Conservation (phyloP, 2,888 invertebrate species). For the Drosophila cracens region DNA sequence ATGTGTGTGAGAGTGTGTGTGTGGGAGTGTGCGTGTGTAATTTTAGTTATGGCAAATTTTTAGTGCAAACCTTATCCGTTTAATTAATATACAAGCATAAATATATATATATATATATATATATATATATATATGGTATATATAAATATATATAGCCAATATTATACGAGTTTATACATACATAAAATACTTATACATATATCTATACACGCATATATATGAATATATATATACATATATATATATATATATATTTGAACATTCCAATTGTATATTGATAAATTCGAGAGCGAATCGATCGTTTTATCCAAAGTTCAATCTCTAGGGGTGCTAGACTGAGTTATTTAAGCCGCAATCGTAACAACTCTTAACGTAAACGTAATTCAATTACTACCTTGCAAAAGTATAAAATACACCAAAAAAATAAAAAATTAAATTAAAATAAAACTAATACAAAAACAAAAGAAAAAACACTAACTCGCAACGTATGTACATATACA, state of each 20-base stretch:
- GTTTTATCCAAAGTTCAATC: slow-evolving; percentile 75
- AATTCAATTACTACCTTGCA: slow-evolving; percentile 75
- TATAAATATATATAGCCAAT: slow-evolving; percentile 43
- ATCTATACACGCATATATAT: slow-evolving; percentile 14
- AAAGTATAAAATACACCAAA: slow-evolving; percentile 69
- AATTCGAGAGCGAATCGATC: slow-evolving; percentile 62
- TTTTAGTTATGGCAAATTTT: slow-evolving; percentile 47
- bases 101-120: slow-evolving; percentile 27
- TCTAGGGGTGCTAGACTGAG: slow-evolving; percentile 82
- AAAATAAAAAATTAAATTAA: slow-evolving; percentile 13
- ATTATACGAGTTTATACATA: slow-evolving; percentile 49
- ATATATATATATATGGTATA: slow-evolving; percentile 20
- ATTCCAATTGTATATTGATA: slow-evolving; percentile 69
- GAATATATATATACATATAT: slow-evolving; percentile 21
- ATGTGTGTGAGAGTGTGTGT: not conserved
- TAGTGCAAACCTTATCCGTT: slow-evolving; percentile 47
- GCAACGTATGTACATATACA: slow-evolving; percentile 31
- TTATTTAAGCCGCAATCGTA: slow-evolving; percentile 58
- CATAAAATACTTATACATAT: slow-evolving; percentile 24
- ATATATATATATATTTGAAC: slow-evolving; percentile 32
- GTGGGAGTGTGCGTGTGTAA: slow-evolving; percentile 3
- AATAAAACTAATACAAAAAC: slow-evolving; percentile 23
- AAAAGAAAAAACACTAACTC: slow-evolving; percentile 32
- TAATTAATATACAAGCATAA: slow-evolving; percentile 17
- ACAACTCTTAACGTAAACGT: slow-evolving; percentile 60